Percentiles rank a stretch among this genome's conserved stretches.
Conservation (phyloP, 2,113 vertebrate species). For the Dromas ardeola region DNA sequence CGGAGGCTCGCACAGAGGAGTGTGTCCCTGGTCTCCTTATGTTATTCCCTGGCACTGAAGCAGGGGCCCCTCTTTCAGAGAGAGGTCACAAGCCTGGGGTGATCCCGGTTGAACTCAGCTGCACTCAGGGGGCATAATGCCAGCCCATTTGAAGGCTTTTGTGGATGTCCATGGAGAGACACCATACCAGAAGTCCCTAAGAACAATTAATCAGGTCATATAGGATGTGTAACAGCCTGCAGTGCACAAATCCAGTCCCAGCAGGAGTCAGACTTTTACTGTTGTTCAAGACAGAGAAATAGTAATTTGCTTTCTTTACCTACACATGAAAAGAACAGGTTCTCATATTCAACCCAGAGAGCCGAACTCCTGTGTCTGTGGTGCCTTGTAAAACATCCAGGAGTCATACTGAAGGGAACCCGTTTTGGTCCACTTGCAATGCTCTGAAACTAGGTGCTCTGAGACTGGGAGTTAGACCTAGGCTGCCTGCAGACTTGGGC, state of each 20-base stretch:
- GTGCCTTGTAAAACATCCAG: background rate
- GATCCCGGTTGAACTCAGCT: background rate
- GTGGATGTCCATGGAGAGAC: background rate
- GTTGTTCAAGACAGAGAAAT: background rate
- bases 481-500: background rate
- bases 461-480: background rate
- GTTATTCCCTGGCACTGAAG: background rate
- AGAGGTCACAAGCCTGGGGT: background rate
- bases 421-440: background rate
- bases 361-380: background rate
- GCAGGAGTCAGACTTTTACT: background rate
- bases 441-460: background rate
- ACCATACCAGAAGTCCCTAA: background rate
- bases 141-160: background rate
- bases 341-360: background rate
- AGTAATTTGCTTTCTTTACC: background rate
- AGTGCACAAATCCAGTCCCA: background rate
- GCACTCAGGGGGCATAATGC: background rate
- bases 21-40: background rate
- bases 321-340: background rate
- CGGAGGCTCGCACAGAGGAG: background rate
- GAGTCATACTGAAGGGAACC: background rate
- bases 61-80: accelerated
- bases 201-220: background rate
- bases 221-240: background rate